Percentiles rank a stretch among this genome's conserved stretches.
Conservation (phyloP, 2,797 vertebrate species). For the Characodon lateralis region DNA sequence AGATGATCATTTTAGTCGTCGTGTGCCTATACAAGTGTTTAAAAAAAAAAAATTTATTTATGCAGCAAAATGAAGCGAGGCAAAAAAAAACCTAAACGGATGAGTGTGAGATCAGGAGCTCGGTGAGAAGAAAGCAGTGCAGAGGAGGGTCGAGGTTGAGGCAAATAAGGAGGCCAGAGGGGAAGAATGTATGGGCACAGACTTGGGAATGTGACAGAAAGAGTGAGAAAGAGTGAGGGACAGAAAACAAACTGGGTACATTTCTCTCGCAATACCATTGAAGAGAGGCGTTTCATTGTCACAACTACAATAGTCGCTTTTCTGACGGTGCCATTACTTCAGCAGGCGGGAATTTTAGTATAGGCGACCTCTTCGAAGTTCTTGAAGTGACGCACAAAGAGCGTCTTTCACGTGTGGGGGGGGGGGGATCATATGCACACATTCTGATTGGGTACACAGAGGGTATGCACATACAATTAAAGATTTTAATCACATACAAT, state of each 20-base stretch:
- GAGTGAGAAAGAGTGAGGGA: conserved; percentile 81
- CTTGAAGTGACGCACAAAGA: conserved; percentile 82
- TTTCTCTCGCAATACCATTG: conserved; percentile 81
- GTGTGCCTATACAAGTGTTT: neutral
- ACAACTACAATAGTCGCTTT: conserved; percentile 87
- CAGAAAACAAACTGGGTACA: conserved; percentile 84
- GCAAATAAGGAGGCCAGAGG: conserved; percentile 76
- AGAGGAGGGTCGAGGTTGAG: conserved; percentile 64
- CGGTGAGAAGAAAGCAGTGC: conserved; percentile 62
- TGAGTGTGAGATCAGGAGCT: conserved; percentile 32
- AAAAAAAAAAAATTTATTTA: neutral
- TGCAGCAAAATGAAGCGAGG: neutral
- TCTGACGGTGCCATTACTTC: conserved; percentile 92
- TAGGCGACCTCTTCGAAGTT: conserved; percentile 82
- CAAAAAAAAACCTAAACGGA: conserved; percentile 15
- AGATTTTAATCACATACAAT: conserved; percentile 68
- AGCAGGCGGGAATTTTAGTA: conserved; percentile 92
- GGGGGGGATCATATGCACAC: conserved; percentile 67
- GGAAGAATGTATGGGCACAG: conserved; percentile 83
- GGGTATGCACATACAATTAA: conserved; percentile 65
- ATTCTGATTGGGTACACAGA: conserved; percentile 69
- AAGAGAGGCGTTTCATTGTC: conserved; percentile 87
- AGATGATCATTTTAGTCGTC: conserved; percentile 35
- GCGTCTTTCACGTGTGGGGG: conserved; percentile 80
- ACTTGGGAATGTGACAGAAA: conserved; percentile 84